These are phyloP conservation scores for Plectropomus leopardus DNA, from an alignment of 2,113 vertebrate species.

Conservation along the genomic window DNA sequence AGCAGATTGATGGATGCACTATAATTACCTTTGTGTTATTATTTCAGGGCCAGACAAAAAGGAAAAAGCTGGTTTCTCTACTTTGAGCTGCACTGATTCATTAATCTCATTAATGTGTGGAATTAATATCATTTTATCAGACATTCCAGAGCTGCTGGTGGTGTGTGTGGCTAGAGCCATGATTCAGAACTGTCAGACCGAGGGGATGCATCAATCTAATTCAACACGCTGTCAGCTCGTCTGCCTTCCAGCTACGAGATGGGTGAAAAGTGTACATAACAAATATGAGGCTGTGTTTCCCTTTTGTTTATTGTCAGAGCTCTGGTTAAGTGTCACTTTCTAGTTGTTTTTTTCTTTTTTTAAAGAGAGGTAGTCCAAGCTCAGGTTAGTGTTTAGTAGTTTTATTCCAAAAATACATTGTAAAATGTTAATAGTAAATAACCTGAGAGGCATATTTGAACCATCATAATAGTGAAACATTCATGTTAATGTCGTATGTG, in stretches of 20 bases:
- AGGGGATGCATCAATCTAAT: slow-evolving; percentile 79
- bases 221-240: slow-evolving; percentile 56
- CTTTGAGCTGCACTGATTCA: slow-evolving; percentile 90
- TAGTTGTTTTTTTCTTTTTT: neutral
- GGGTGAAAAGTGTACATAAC: slow-evolving; percentile 59
- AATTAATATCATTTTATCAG: slow-evolving; percentile 99
- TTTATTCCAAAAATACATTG: neutral
- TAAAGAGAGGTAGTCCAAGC: neutral
- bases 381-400: neutral
- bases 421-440: slow-evolving; percentile 26
- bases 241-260: slow-evolving; percentile 64
- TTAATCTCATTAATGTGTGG: slow-evolving; percentile 98
- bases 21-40: slow-evolving; percentile 98
- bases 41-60: slow-evolving; percentile 93
- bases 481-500: slow-evolving; percentile 38
- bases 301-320: slow-evolving; percentile 79
- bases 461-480: slow-evolving; percentile 8
- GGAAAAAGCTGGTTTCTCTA: slow-evolving; percentile 88
- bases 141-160: slow-evolving; percentile 94
- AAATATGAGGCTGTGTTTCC: slow-evolving; percentile 62
- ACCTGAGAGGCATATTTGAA: slow-evolving; percentile 2
- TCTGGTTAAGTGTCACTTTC: slow-evolving; percentile 28
- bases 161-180: slow-evolving; percentile 90
- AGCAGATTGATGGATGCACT: slow-evolving; percentile 96
- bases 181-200: slow-evolving; percentile 85